Evolutionary conservation across 2,888 invertebrate species (phyloP), one percentile per base, ranked within the genome.

Genomic region (Dinocampus coccinellae): DNA sequence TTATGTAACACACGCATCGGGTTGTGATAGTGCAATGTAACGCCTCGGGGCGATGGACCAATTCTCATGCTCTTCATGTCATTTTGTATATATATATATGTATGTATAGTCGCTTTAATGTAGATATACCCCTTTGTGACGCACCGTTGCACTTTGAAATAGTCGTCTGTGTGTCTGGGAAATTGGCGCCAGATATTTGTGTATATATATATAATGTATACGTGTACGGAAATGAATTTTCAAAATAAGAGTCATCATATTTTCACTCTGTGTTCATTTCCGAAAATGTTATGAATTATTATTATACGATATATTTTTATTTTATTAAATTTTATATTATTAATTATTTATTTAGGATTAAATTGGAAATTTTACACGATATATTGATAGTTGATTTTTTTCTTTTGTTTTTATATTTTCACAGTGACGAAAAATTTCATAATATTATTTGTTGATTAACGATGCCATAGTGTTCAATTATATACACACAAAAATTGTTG

Each of bases 61-160:
- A 79, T 78, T 77, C 73, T 60, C n/a, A n/a, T n/a, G 58, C 63
- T 47, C 52, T 47, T 61, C 53, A 29, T 62, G 53, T 60, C 53
- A 47, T 34, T 26, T 65, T 62, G 53, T 68, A 60, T 67, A 65
- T 62, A 36, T 62, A 42, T 34, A 20, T 26, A 26, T 13, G 6
- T 20, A 9, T 47, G 13, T 39, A 57, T 16, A 13, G 22, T 57
- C 22, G 62, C 52, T 74, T 75, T 70, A 74, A 70, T 79, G 73
- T 78, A 79, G 82, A 84, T 84, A 82, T 84, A 84, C 81, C 84
- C 81, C 82, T 83, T 84, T 82, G 82, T 83, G 78, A 83, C 80
- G 80, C 80, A 75, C 79, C 79, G 82, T 82, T 84, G 84, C 83
- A 82, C 85, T 83, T 82, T 69, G 22, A 71, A 70, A 47, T 47